phyloP scores from a whole-genome alignment of 2,888 invertebrate genomes.

The Neelides folsomi region DNA sequence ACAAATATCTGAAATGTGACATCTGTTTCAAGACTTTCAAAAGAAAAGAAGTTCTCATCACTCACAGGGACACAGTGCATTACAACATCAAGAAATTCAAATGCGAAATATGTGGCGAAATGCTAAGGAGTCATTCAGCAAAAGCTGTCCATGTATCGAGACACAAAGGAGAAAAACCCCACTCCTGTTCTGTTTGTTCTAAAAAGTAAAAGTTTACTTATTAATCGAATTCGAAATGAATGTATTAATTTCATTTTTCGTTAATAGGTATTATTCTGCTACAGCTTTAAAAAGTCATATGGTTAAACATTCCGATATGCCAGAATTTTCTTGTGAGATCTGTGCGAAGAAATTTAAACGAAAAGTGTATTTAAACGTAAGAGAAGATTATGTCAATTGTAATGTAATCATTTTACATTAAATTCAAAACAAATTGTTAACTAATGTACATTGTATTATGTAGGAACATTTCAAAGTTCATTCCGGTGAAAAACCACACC shows the following conservation, averaged over 20 bases:
- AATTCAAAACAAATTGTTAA: too few relatives aligned
- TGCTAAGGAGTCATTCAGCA: slow-evolving; percentile 10
- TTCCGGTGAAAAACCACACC: slow-evolving; percentile 17
- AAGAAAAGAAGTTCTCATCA: slow-evolving; percentile 12
- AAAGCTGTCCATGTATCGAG: slow-evolving; percentile 12
- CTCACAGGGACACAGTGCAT: slow-evolving; percentile 11
- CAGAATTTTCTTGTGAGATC: slow-evolving; percentile 10
- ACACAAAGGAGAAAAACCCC: slow-evolving; percentile 16
- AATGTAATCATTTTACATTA: neutral
- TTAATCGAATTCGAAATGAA: neutral
- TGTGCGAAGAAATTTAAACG: slow-evolving; percentile 19
- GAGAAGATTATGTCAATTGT: neutral
- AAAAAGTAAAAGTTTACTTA: slow-evolving; percentile 7
- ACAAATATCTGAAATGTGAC: slow-evolving; percentile 20
- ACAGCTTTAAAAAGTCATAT: slow-evolving; percentile 16
- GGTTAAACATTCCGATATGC: slow-evolving; percentile 12
- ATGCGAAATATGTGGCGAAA: slow-evolving; percentile 18
- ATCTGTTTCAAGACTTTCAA: slow-evolving; percentile 17
- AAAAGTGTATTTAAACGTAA: slow-evolving; percentile 13
- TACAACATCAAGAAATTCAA: slow-evolving; percentile 13
- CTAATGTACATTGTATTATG: too few relatives aligned
- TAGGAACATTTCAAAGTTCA: slow-evolving; percentile 18
- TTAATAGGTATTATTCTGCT: slow-evolving; percentile 13
- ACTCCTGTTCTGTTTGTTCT: slow-evolving; percentile 8
- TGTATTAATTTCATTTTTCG: neutral